Evolutionary conservation across 2,113 vertebrate species (phyloP).

Genomic region (Ptilonorhynchus violaceus): DNA sequence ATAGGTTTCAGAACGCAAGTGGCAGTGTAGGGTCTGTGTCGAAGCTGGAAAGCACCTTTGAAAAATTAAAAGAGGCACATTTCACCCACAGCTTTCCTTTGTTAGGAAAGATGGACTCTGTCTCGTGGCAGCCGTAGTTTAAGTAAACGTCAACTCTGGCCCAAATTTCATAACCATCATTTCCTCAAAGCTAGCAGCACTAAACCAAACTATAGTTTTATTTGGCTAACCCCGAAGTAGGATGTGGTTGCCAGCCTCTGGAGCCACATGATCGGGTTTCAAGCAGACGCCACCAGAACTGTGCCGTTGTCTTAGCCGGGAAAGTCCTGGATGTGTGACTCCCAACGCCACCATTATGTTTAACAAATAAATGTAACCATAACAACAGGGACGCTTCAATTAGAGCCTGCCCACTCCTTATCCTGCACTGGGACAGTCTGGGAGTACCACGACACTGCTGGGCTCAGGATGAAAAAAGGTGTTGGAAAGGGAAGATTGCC

Average conservation of each 20-base stretch:
- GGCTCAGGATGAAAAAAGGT: not conserved
- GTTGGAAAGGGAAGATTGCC: not conserved
- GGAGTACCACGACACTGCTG: not conserved
- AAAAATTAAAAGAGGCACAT: not conserved
- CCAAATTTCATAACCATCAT: slow-evolving; percentile 73
- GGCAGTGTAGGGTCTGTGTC: not conserved
- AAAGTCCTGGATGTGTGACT: slow-evolving; percentile 23
- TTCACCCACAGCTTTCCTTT: slow-evolving; percentile 4
- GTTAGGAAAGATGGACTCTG: slow-evolving; percentile 60
- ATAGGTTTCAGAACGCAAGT: not conserved
- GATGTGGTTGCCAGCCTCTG: slow-evolving; percentile 79
- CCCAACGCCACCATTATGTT: not conserved
- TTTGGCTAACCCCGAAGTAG: slow-evolving; percentile 81
- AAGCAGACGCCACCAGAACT: slow-evolving; percentile 55
- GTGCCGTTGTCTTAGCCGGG: slow-evolving; percentile 53
- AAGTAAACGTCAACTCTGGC: slow-evolving; percentile 80
- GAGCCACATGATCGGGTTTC: slow-evolving; percentile 78
- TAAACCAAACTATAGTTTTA: slow-evolving; percentile 78
- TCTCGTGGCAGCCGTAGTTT: slow-evolving; percentile 65
- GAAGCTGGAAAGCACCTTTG: slow-evolving; percentile 19
- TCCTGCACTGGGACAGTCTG: not conserved
- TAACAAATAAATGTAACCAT: slow-evolving; percentile 65
- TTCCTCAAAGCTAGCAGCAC: slow-evolving; percentile 75
- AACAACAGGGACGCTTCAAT: slow-evolving; percentile 41
- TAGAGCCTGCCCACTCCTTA: not conserved